phyloP scores from a whole-genome alignment of 2,888 invertebrate species.

The Idaea dimidiata region DNA sequence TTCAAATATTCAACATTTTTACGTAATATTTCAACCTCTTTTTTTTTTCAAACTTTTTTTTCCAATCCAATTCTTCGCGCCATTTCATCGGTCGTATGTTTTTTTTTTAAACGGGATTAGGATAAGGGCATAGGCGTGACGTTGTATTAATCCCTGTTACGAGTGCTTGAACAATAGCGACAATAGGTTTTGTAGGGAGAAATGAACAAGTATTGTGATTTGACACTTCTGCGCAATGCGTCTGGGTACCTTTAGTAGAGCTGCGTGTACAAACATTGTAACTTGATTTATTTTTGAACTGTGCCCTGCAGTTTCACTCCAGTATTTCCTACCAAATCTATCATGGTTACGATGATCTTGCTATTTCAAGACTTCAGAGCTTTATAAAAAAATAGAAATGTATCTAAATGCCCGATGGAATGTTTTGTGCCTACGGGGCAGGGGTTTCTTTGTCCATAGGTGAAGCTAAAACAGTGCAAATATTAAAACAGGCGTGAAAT shows the following conservation, averaged over 20 bases:
- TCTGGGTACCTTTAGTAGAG: background rate
- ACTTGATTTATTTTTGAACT: constrained; percentile 18
- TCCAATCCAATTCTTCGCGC: background rate
- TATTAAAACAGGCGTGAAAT: too few relatives aligned
- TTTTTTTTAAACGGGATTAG: constrained; percentile 18
- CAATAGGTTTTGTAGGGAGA: constrained; percentile 33
- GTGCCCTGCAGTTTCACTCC: too few relatives aligned
- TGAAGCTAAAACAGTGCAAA: too few relatives aligned
- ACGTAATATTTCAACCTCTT: background rate
- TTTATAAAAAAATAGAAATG: too few relatives aligned
- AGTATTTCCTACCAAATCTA: too few relatives aligned
- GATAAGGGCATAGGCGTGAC: constrained; percentile 53
- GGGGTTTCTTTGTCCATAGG: too few relatives aligned
- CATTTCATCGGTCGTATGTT: constrained; percentile 8
- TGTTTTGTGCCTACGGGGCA: too few relatives aligned
- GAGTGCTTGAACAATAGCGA: constrained; percentile 47
- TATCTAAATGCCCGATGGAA: too few relatives aligned
- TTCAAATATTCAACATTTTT: background rate
- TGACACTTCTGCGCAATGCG: background rate
- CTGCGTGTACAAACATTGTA: constrained; percentile 32
- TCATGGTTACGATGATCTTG: too few relatives aligned
- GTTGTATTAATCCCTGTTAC: constrained; percentile 63
- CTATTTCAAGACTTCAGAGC: too few relatives aligned
- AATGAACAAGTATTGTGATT: constrained; percentile 32
- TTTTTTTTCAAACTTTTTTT: background rate